Conservation (phyloP, 2,888 invertebrate genomes). For the Axea sp. region DNA sequence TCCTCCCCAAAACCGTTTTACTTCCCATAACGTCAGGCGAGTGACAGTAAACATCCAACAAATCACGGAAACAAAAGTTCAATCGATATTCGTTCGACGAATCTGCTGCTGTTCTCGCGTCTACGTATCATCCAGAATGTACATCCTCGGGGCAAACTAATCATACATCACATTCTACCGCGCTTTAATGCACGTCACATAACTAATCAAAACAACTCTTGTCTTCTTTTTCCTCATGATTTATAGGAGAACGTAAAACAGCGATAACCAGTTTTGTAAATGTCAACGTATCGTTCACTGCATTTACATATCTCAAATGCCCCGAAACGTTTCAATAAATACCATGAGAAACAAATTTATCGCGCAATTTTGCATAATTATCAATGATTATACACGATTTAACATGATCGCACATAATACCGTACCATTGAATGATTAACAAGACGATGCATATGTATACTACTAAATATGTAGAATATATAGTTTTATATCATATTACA, state of each 20-base stretch:
- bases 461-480: too few species aligned
- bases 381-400: slow-evolving; percentile 31
- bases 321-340: slow-evolving; percentile 41
- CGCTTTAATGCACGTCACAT: slow-evolving; percentile 57
- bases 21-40: slow-evolving; percentile 34
- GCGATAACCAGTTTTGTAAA: slow-evolving; percentile 51
- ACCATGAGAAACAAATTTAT: slow-evolving; percentile 35
- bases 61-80: slow-evolving; percentile 54
- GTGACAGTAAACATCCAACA: slow-evolving; percentile 50
- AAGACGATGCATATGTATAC: too few species aligned
- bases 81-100: slow-evolving; percentile 51
- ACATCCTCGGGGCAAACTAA: slow-evolving; percentile 58
- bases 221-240: slow-evolving; percentile 51
- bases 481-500: too few species aligned
- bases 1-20: slow-evolving; percentile 18
- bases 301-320: slow-evolving; percentile 48
- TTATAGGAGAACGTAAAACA: slow-evolving; percentile 44
- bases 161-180: slow-evolving; percentile 55
- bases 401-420: slow-evolving; percentile 42
- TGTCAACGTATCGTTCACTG: slow-evolving; percentile 22
- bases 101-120: slow-evolving; percentile 36
- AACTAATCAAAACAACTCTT: slow-evolving; percentile 58
- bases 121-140: slow-evolving; percentile 35
- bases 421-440: slow-evolving; percentile 28
- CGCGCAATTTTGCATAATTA: slow-evolving; percentile 36